phyloP scores from a whole-genome alignment of 2,888 invertebrate species.

The Molanna angustata region DNA sequence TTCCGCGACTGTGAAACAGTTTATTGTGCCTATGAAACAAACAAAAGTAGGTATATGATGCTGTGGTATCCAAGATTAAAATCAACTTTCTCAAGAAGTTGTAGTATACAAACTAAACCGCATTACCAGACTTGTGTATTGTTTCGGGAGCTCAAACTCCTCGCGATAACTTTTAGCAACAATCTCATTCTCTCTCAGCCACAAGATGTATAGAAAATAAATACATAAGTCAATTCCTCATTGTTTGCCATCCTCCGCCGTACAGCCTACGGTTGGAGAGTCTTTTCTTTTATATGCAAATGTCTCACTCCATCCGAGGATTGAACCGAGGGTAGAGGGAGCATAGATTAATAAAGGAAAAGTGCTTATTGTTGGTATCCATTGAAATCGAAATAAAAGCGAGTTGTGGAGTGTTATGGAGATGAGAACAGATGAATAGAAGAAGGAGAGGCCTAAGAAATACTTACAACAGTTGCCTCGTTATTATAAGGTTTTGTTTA shows the following conservation, averaged over 20 bases:
- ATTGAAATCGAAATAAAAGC: constrained; percentile 27
- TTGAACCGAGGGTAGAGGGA: constrained; percentile 11
- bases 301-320: constrained; percentile 11
- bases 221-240: constrained; percentile 17
- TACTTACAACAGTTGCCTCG: too few species aligned
- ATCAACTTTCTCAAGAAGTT: too few species aligned
- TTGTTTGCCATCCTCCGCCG: constrained; percentile 18
- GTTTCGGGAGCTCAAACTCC: too few species aligned
- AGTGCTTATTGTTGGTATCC: constrained; percentile 30
- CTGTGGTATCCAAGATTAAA: too few species aligned
- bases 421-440: too few species aligned
- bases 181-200: background rate
- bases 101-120: too few species aligned
- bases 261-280: constrained; percentile 16
- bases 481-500: too few species aligned
- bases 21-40: too few species aligned
- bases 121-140: too few species aligned
- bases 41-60: too few species aligned
- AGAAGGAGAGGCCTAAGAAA: too few species aligned
- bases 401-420: background rate
- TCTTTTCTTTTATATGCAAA: constrained; percentile 30
- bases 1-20: too few species aligned
- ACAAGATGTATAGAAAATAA: constrained; percentile 1
- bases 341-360: constrained; percentile 31
- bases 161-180: background rate